Evolutionary conservation across 35 echinoderm and acorn worm species (phyloP), one percentile per base, ranked within the genome.

Genomic region (Apostichopus parvimensis): DNA sequence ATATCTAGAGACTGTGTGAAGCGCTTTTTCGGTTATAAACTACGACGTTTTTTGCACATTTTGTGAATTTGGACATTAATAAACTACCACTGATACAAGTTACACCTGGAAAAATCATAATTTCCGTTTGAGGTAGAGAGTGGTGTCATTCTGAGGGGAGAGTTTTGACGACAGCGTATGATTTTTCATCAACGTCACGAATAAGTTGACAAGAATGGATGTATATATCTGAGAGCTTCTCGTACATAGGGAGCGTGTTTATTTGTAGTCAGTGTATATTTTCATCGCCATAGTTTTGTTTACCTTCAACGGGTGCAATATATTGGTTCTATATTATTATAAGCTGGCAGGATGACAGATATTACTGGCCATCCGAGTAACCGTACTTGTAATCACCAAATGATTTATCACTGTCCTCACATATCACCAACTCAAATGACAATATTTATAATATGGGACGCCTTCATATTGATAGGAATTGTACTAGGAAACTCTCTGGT

Each of bases 371-470:
- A 15, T 4, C 20, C 12, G 34, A 45, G 77, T 6, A 79, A 79
- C 77, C 77, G 34, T 79, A 79, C 21, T 79, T 79, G 77, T 22
- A 22, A 22, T 79, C 77, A 25, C 10, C 77, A 79, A 52, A 79
- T 22, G 77, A 13, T 25, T 6, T 79, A 79, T 52, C 13, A 79
- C 14, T 79, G 77, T 79, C 77, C 77, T 22, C 20, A 79, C 21
- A 13, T 79, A 18, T 79, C 77, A 23, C 20, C 15, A 6, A 11
- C 10, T 79, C 77, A 25, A 25, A 6, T 79, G 77, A 79, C 34
- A 4, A 15, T 79, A 10, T 79, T 79, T 79, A n/a, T 79, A 22
- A 52, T 79, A 79, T 79, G 77, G 77, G 77, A 79, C 23, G 77
- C 77, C 21, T 9, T 13, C 13, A 79, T 79, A 25, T 13, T 79